These are phyloP conservation scores for Kryptolebias ocellatus DNA, from an alignment of 2,797 vertebrate genomes.

Conservation along the genomic window DNA sequence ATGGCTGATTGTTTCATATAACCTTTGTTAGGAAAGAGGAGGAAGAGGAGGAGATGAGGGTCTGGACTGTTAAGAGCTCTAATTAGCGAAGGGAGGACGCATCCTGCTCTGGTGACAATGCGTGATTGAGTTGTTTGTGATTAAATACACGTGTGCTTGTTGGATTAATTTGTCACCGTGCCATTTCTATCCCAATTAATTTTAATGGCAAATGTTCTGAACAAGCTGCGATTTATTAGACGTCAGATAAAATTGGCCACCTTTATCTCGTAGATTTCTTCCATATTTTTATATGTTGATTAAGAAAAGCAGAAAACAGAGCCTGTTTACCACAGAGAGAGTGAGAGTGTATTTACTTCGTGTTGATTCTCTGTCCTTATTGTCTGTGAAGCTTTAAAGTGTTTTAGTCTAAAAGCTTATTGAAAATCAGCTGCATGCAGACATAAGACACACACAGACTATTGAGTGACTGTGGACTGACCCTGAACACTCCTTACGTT, in stretches of 20 bases:
- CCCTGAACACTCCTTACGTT: slow-evolving; percentile 6
- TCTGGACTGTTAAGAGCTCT: slow-evolving; percentile 30
- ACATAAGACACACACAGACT: slow-evolving; percentile 34
- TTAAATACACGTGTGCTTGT: slow-evolving; percentile 40
- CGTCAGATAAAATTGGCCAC: background rate
- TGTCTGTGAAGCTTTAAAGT: slow-evolving; percentile 32
- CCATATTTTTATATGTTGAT: slow-evolving; percentile 1
- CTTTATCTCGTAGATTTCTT: background rate
- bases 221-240: slow-evolving; percentile 15
- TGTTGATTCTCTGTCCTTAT: slow-evolving; percentile 13
- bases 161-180: slow-evolving; percentile 35
- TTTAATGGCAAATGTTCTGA: slow-evolving; percentile 2
- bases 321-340: slow-evolving; percentile 10
- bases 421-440: slow-evolving; percentile 26
- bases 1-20: slow-evolving; percentile 37
- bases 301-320: slow-evolving; percentile 4
- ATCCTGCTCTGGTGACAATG: slow-evolving; percentile 41
- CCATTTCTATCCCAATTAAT: slow-evolving; percentile 31
- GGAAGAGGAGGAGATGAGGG: slow-evolving; percentile 24
- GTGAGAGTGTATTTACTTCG: background rate
- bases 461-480: slow-evolving; percentile 43
- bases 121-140: slow-evolving; percentile 52
- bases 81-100: slow-evolving; percentile 43
- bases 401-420: slow-evolving; percentile 41
- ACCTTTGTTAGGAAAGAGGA: slow-evolving; percentile 39